These are phyloP conservation scores for Pithys albifrons DNA, from an alignment of 2,113 vertebrate species.

Conservation along the genomic window DNA sequence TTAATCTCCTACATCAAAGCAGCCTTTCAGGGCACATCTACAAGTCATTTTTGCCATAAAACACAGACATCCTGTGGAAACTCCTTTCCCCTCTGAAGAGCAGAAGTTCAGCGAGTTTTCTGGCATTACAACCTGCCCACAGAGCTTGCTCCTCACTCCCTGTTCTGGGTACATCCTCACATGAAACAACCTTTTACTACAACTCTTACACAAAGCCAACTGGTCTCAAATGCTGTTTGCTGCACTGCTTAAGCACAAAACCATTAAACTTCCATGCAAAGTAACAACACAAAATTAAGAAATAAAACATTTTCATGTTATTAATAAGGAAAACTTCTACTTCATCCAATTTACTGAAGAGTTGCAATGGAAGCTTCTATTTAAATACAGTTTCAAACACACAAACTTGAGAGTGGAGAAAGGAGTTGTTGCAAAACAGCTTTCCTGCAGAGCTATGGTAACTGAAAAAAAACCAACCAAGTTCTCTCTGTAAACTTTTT, in stretches of 20 bases:
- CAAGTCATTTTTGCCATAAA: slow-evolving; percentile 22
- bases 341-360: background rate
- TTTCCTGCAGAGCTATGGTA: background rate
- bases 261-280: background rate
- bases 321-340: background rate
- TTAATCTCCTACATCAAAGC: slow-evolving; percentile 57
- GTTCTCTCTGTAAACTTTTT: background rate
- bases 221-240: background rate
- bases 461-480: background rate
- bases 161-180: slow-evolving; percentile 35
- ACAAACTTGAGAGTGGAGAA: background rate
- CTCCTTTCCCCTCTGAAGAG: slow-evolving; percentile 34
- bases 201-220: background rate
- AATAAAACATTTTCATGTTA: background rate
- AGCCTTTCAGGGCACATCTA: slow-evolving; percentile 28
- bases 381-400: background rate
- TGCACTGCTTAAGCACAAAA: background rate
- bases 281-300: background rate
- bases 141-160: background rate
- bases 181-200: slow-evolving; percentile 35
- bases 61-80: slow-evolving; percentile 54
- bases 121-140: slow-evolving; percentile 40
- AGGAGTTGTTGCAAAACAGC: background rate
- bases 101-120: slow-evolving; percentile 32
- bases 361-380: background rate